Percentiles rank a stretch among this genome's conserved stretches.
phyloP scores from a whole-genome alignment of 1,140 invertebrate genomes.

The Acromyrmex charruanus region DNA sequence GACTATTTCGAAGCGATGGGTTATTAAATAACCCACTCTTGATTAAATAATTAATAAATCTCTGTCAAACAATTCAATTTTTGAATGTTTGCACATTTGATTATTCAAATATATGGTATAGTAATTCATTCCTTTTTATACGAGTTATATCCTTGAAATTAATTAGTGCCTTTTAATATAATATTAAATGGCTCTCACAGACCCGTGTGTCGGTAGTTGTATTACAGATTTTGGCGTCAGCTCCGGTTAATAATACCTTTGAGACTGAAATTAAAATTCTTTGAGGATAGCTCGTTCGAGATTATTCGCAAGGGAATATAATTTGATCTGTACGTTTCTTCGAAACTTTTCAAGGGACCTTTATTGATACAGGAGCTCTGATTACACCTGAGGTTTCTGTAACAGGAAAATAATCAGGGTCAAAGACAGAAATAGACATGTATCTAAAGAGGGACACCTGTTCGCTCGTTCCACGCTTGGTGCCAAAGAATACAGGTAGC shows the following conservation, averaged over 20 bases:
- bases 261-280: not conserved
- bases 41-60: too few relatives aligned
- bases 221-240: too few relatives aligned
- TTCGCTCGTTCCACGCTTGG: not conserved
- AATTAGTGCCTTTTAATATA: not conserved
- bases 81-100: too few relatives aligned
- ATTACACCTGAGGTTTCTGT: not conserved
- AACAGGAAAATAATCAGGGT: not conserved
- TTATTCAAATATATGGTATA: too few relatives aligned
- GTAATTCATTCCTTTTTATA: too few relatives aligned
- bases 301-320: not conserved
- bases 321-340: not conserved
- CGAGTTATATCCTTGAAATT: too few relatives aligned
- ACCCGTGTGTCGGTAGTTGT: too few relatives aligned
- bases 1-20: too few relatives aligned
- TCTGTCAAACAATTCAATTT: too few relatives aligned
- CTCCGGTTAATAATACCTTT: not conserved
- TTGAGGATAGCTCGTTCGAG: too few relatives aligned
- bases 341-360: too few relatives aligned
- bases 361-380: not conserved
- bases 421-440: not conserved
- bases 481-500: not conserved
- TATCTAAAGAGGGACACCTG: not conserved
- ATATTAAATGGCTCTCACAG: not conserved
- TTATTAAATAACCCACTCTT: too few relatives aligned